Base-by-base conservation (phyloP, 2,113 vertebrate species). In the Elephantulus edwardii region DNA sequence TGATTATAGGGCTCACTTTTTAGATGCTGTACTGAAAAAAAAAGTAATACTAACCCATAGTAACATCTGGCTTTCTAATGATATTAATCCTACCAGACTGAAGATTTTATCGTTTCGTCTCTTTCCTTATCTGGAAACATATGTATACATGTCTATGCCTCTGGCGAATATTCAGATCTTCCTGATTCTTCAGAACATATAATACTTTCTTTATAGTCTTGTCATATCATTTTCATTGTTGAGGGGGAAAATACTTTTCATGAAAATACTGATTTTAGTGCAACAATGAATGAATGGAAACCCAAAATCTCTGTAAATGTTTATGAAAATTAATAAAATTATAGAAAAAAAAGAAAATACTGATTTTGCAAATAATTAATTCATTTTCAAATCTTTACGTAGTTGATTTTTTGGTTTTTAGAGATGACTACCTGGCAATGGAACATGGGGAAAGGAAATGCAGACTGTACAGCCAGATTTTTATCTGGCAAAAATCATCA, bases 1-100 rank as follows among this genome's bases (percentile, higher is more conserved):
- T 78, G 44, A 82, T 77, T 68, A n/a, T n/a, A 68, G 30, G 50
- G 20, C 14, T n/a, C 10, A 83, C n/a, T 93, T 93, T 87, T 46
- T 52, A n/a, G 86, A 83, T 33, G 28, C 4, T 64, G 33, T 54
- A 78, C 71, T 87, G 19, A 35, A 66, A 66, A 64, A 42, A 44
- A 90, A 50, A 50, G 9, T 48, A 72, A 22, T 83, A 87, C 50
- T 60, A 76, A 38, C 50, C 30, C 13, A 35, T 44, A 87, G 30
- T 83, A 72, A 54, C 87, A n/a, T 1, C 38, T 64, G 77, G 6
- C 38, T 93, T 86, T 87, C 38, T 77, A 71, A 71, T 71, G 60
- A 81, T 52, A 77, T 28, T 30, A 86, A 14, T 54, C 7, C 76
- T 82, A 56, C n/a, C 60, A 38, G 7, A 71, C 52, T 83, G 5